Conservation (phyloP, 2,113 vertebrate species). For the Archocentrus centrarchus region DNA sequence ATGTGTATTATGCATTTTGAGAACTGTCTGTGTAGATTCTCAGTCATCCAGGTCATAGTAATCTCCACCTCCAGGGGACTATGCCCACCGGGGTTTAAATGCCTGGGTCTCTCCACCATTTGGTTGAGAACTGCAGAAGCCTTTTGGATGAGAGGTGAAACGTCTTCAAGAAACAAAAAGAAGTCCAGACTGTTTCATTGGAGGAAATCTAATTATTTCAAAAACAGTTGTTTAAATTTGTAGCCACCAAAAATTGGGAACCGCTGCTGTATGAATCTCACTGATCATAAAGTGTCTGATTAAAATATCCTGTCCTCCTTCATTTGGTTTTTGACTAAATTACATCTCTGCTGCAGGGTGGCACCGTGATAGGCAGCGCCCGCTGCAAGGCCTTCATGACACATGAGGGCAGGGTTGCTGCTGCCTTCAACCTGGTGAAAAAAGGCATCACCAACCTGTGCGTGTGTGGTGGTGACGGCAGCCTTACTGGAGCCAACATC, state of each 20-base stretch:
- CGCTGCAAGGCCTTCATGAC: constrained; percentile 92
- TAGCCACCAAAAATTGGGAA: not conserved
- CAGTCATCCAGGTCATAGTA: too few relatives aligned
- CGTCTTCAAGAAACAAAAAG: too few relatives aligned
- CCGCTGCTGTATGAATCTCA: not conserved
- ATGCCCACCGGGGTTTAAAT: too few relatives aligned
- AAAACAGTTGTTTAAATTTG: not conserved
- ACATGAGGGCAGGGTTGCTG: constrained; percentile 84
- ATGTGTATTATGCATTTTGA: not conserved
- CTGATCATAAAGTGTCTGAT: not conserved
- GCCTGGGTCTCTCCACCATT: too few relatives aligned
- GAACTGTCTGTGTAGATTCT: not conserved
- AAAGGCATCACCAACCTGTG: constrained; percentile 95
- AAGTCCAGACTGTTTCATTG: not conserved
- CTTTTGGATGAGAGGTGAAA: too few relatives aligned
- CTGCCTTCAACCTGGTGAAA: constrained; percentile 90
- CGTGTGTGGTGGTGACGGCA: constrained; percentile 94
- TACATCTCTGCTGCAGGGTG: constrained; percentile 80
- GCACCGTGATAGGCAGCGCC: constrained; percentile 92
- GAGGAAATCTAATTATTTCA: not conserved
- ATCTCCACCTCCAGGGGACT: too few relatives aligned
- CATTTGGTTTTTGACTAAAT: not conserved
- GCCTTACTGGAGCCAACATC: constrained; percentile 92
- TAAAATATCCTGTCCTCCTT: not conserved
- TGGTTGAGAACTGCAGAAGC: too few relatives aligned